Base-by-base conservation (phyloP, 2,888 invertebrate species). In the Cephus pulcher region DNA sequence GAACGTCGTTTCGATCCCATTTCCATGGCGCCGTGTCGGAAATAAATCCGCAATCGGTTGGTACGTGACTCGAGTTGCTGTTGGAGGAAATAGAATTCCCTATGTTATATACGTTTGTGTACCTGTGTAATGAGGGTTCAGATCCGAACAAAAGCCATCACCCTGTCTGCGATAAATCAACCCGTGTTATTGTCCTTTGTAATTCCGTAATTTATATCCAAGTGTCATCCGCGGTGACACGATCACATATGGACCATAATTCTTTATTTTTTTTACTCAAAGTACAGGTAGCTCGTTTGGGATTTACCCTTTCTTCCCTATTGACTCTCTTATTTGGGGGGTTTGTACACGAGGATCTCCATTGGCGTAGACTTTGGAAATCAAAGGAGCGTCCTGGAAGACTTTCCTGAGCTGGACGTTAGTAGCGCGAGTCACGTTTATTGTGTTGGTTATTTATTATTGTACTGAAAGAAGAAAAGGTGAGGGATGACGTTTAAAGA, bases 161-260 rank as follows among this genome's bases (percentile, higher is more conserved):
- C 23, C 32, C 30, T 37, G 69, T 30, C 56, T 56, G 68, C 37
- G 37, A 74, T 77, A 77, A 75, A 77, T 30, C 74, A 77, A 33
- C 56, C 34, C 34, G 32, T 69, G 74, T 56, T 74, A 75, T 77
- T 77, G 77, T 77, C 77, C 77, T 77, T 23, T 74, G 77, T 77
- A 77, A 77, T 77, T 77, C 69, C 37, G 6, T 37, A 35, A 77
- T 77, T 77, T 77, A 77, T 68, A 34, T n/a, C 75, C n/a, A 33
- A 23, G 71, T 70, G 75, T 35, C 37, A 23, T 74, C 35, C 23
- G 23, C 30, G 23, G 34, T 34, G 35, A 74, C 35, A 34, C 35
- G 74, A 74, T 15, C 74, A 34, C n/a, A 71, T 30, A 71, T 15
- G 23, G 71, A 71, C 32, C 32, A 56, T 71, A 34, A 32, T 71